A percentile compares a stretch with the other conserved stretches of the same genome.
These are phyloP conservation scores for Idris sp. DNA, from an alignment of 1,140 invertebrate genomes.

Conservation along the genomic window DNA sequence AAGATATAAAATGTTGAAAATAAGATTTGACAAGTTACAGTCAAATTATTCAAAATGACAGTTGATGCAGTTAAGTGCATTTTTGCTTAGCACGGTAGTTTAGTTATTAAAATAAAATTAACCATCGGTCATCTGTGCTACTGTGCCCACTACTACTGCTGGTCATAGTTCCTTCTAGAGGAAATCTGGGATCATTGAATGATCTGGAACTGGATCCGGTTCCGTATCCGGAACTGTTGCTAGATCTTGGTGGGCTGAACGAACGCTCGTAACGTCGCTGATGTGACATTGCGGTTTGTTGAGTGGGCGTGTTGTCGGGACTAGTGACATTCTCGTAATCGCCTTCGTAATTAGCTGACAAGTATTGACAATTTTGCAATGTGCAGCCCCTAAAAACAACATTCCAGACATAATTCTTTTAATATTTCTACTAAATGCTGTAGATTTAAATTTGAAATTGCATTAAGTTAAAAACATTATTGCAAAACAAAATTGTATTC, in stretches of 20 bases:
- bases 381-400: constrained; percentile 81
- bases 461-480: too few species aligned
- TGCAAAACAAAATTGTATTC: too few species aligned
- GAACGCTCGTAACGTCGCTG: constrained; percentile 84
- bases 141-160: constrained; percentile 83
- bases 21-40: too few species aligned
- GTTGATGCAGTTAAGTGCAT: too few species aligned
- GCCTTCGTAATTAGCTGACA: constrained; percentile 81
- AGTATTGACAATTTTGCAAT: constrained; percentile 84
- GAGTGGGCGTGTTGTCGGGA: constrained; percentile 78
- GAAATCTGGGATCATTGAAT: constrained; percentile 81
- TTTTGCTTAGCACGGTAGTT: too few species aligned
- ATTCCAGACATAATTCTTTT: constrained; percentile 15
- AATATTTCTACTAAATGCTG: too few species aligned
- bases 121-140: constrained; percentile 82
- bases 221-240: constrained; percentile 90
- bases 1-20: too few species aligned
- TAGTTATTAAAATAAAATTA: not conserved
- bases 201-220: constrained; percentile 87
- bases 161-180: constrained; percentile 80
- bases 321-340: constrained; percentile 85
- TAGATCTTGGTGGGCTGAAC: constrained; percentile 89
- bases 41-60: too few species aligned
- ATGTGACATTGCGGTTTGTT: constrained; percentile 78
- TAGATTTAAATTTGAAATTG: too few species aligned